phyloP scores from a whole-genome alignment of 2,113 vertebrate genomes.

The Cathartes aura region DNA sequence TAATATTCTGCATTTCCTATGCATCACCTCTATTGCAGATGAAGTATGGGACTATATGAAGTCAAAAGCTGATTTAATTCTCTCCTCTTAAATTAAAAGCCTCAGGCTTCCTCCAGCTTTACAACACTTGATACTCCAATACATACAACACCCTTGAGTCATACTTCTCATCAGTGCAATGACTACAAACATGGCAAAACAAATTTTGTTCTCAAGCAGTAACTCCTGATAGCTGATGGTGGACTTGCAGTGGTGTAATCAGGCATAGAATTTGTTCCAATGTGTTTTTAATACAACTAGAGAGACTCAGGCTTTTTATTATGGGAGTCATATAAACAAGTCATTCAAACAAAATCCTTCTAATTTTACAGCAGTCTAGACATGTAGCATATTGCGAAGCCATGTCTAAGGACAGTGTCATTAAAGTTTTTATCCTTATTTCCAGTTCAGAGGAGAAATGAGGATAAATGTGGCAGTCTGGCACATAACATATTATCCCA shows the following conservation, averaged over 20 bases:
- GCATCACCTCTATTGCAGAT: not conserved
- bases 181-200: not conserved
- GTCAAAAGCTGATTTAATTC: not conserved
- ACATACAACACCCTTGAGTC: not conserved
- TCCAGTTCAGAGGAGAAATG: slow-evolving; percentile 54
- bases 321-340: slow-evolving; percentile 60
- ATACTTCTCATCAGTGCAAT: not conserved
- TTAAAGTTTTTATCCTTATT: slow-evolving; percentile 31
- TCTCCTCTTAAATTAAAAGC: not conserved
- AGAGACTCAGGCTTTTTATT: slow-evolving; percentile 33
- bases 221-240: not conserved
- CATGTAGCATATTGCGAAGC: slow-evolving; percentile 18
- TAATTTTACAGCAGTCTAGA: slow-evolving; percentile 55
- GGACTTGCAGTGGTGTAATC: not conserved
- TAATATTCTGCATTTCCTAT: not conserved
- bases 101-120: not conserved
- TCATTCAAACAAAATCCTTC: slow-evolving; percentile 53
- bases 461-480: slow-evolving; percentile 44
- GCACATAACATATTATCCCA: slow-evolving; percentile 9
- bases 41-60: not conserved
- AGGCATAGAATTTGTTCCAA: slow-evolving; percentile 11
- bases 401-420: slow-evolving; percentile 32
- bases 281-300: slow-evolving; percentile 48
- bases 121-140: not conserved
- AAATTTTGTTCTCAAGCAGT: not conserved